Evolutionary conservation across 2,888 invertebrate genomes (phyloP).

Genomic region (Drosophila koepferae): DNA sequence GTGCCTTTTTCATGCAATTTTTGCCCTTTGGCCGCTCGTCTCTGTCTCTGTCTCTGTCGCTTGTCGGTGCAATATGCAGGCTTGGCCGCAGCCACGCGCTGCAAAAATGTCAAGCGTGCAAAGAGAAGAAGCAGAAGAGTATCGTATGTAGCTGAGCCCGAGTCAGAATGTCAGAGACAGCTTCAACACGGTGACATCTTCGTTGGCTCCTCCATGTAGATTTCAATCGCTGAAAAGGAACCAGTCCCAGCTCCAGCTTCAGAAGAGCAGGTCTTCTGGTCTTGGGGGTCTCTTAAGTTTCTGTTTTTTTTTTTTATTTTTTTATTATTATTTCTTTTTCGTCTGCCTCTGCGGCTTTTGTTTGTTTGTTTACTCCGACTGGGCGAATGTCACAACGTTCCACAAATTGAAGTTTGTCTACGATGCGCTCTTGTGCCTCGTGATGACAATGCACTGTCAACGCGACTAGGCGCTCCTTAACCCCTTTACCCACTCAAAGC

Average conservation of each 20-base stretch:
- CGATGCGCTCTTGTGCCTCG: neutral
- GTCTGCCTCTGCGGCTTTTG: conserved; percentile 25
- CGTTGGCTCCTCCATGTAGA: conserved; percentile 33
- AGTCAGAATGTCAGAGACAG: conserved; percentile 37
- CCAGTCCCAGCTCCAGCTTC: conserved; percentile 2
- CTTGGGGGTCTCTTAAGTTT: conserved; percentile 4
- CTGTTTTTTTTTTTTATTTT: neutral
- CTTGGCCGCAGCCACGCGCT: conserved; percentile 34
- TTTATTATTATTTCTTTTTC: neutral
- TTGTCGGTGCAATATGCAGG: conserved; percentile 11
- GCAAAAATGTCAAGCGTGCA: conserved; percentile 65
- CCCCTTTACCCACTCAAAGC: conserved; percentile 1
- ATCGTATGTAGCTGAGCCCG: conserved; percentile 17
- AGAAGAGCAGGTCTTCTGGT: neutral
- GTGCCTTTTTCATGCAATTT: conserved; percentile 54
- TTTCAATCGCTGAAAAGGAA: conserved; percentile 31
- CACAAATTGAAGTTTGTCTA: conserved; percentile 58
- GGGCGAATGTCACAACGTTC: conserved; percentile 63
- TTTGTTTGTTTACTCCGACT: conserved; percentile 39
- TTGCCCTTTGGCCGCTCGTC: conserved; percentile 52
- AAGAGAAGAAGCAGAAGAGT: conserved; percentile 5
- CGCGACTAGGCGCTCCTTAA: conserved; percentile 13
- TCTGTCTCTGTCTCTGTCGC: conserved; percentile 7
- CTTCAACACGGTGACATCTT: conserved; percentile 49
- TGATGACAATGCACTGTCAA: conserved; percentile 48